Evolutionary conservation across 1,140 invertebrate species (phyloP), one percentile per base, ranked within the genome.

Genomic region (Drosophila arizonae): DNA sequence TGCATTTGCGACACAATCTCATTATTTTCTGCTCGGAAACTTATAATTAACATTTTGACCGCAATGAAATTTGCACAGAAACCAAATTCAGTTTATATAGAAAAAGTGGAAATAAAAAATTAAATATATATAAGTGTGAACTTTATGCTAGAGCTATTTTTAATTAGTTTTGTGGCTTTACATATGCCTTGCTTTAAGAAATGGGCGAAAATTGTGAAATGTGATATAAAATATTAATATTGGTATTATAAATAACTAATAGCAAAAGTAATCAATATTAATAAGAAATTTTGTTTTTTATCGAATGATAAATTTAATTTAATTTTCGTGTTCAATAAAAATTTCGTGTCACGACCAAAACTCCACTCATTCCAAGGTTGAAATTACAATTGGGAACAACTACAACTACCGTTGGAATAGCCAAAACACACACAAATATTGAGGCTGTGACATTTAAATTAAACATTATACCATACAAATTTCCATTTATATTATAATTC

Each of bases 21-120:
- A 87, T 88, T 88, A 87, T 79, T 39, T 68, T 73, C 58, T 77
- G 61, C 55, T 71, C 67, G 69, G 41, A 87, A 87, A 88, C 84
- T 87, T 87, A 88, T 88, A 87, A 87, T 87, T 87, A 87, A 87
- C 60, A 87, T 87, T 88, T 84, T 58, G 79, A 88, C 84, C 84
- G 68, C 79, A 87, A 52, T 48, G 46, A 48, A 48, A 48, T 26
- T 28, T 28, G 48, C 24, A 26, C 8, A 70, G 15, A 69, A 76
- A 60, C 13, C 45, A 60, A 21, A 36, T 39, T 39, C 36, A 39
- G 10, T 39, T 39, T 11, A 39, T 11, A 13, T 39, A 24, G 50
- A 15, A 52, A 58, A 60, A 24, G 1, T 21, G n/a, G 4, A 46
- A 8, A 36, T 9, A 30, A 15, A 30, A 15, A 54, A 9, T 15